Evolutionary conservation across 2,797 vertebrate species (phyloP).

Genomic region (Apogon hyalosoma): DNA sequence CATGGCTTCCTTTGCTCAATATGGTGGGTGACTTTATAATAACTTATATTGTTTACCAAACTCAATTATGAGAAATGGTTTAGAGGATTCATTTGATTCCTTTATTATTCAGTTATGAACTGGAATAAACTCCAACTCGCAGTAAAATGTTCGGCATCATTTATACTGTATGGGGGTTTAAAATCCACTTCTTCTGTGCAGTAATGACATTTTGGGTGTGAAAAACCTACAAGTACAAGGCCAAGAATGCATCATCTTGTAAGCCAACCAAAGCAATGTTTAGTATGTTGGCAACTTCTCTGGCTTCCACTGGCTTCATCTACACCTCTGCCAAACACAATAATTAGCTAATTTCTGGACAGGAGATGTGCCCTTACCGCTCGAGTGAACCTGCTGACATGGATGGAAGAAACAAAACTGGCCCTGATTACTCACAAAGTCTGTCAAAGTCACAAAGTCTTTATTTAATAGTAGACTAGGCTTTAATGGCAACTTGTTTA

Average conservation of each 20-base stretch:
- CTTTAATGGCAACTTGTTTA: neutral
- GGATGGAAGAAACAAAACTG: conserved; percentile 6
- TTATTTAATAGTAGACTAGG: neutral
- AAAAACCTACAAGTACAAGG: conserved; percentile 9
- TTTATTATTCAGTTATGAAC: neutral
- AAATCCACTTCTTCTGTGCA: conserved; percentile 13
- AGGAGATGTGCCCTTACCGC: conserved; percentile 12
- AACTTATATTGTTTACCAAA: conserved; percentile 12
- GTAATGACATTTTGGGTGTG: conserved; percentile 26
- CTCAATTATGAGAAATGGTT: neutral
- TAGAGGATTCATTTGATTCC: too few species aligned
- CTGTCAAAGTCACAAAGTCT: neutral
- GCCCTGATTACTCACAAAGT: conserved; percentile 28
- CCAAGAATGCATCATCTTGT: conserved; percentile 30
- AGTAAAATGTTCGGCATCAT: neutral
- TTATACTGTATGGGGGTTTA: conserved; percentile 2
- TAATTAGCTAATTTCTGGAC: conserved; percentile 41
- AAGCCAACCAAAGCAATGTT: conserved; percentile 35
- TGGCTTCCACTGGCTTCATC: conserved; percentile 24
- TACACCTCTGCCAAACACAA: conserved; percentile 49
- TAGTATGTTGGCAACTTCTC: conserved; percentile 42
- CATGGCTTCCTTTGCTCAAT: conserved; percentile 19
- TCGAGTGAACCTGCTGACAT: conserved; percentile 28
- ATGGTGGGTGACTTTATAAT: neutral
- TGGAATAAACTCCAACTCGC: neutral